phyloP scores from a whole-genome alignment of 2,888 invertebrate species.

The Zaprionus bogoriensis region DNA sequence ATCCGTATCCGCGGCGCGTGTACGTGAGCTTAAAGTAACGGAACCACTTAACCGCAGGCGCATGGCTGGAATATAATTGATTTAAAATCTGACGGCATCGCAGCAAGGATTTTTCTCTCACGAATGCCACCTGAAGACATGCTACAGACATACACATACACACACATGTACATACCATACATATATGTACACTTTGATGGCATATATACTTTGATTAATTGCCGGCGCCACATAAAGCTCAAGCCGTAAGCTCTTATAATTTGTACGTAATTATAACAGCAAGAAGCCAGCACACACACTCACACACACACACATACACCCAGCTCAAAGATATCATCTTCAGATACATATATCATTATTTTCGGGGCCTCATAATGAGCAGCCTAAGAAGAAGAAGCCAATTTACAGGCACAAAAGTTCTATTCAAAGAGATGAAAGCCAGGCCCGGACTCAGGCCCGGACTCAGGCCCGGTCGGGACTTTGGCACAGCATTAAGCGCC shows the following conservation, averaged over 20 bases:
- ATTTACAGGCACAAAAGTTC: slow-evolving; percentile 43
- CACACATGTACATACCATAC: background rate
- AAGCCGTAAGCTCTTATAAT: slow-evolving; percentile 15
- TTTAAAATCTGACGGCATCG: slow-evolving; percentile 22
- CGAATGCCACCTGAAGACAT: background rate
- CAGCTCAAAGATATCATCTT: background rate
- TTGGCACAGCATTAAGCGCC: slow-evolving; percentile 25
- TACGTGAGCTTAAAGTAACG: slow-evolving; percentile 29
- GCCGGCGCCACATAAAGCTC: slow-evolving; percentile 10
- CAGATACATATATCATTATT: slow-evolving; percentile 20
- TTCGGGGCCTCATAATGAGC: slow-evolving; percentile 26
- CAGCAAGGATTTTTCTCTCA: background rate
- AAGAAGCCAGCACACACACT: slow-evolving; percentile 10
- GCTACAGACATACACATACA: background rate
- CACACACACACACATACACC: background rate
- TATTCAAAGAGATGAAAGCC: slow-evolving; percentile 38
- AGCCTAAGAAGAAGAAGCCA: slow-evolving; percentile 39
- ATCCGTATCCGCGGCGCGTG: background rate
- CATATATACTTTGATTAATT: slow-evolving; percentile 31
- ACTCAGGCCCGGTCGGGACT: background rate
- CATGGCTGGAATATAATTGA: slow-evolving; percentile 25
- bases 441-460: background rate
- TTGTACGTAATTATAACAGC: slow-evolving; percentile 31
- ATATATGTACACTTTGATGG: too few relatives aligned
- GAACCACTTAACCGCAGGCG: slow-evolving; percentile 25